phyloP scores from a whole-genome alignment of 35 echinoderm and acorn worm genomes.

The Ophiothrix spiculata region DNA sequence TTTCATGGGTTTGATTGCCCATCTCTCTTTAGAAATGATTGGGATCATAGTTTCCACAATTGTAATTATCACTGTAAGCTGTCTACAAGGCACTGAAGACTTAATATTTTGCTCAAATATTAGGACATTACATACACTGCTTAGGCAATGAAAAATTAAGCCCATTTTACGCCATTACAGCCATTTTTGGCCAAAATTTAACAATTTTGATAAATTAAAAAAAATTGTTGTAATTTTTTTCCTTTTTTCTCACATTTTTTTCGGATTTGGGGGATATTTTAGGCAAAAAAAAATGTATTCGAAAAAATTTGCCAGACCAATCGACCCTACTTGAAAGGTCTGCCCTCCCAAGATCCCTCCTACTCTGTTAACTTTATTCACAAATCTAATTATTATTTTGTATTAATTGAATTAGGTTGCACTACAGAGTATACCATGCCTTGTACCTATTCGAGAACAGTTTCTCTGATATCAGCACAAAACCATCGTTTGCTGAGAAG shows the following conservation, averaged over 20 bases:
- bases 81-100: too few species aligned
- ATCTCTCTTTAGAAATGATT: too few species aligned
- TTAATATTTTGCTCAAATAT: background rate
- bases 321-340: too few species aligned
- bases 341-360: too few species aligned
- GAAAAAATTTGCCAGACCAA: too few species aligned
- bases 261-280: background rate
- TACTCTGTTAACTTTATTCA: too few species aligned
- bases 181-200: too few species aligned
- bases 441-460: conserved; percentile 46
- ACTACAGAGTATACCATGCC: conserved; percentile 47
- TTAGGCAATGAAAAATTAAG: background rate
- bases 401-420: conserved; percentile 16
- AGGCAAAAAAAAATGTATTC: too few species aligned
- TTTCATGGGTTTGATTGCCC: background rate
- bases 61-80: too few species aligned
- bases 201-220: background rate
- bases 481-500: conserved; percentile 4
- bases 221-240: background rate
- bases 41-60: too few species aligned
- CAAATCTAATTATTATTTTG: background rate
- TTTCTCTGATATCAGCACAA: background rate
- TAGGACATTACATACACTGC: background rate
- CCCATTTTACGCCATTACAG: background rate
- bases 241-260: background rate